Conservation (phyloP, 2,797 vertebrate genomes). For the Rhinichthys osculus region DNA sequence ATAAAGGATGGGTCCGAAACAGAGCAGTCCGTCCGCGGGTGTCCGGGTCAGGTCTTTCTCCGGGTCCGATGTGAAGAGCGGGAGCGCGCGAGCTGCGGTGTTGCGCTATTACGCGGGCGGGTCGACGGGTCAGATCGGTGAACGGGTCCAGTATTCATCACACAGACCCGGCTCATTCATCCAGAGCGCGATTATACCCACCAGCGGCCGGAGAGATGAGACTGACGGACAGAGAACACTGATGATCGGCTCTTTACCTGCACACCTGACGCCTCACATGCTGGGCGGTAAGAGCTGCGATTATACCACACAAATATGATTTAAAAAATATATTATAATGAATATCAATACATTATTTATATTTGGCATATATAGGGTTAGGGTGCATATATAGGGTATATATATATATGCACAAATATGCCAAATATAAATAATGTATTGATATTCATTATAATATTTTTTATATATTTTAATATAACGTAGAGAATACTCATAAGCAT, state of each 20-base stretch:
- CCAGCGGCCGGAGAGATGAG: slow-evolving; percentile 80
- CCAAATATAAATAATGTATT: too few relatives aligned
- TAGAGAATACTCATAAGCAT: too few relatives aligned
- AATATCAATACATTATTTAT: too few relatives aligned
- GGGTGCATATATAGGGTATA: too few relatives aligned
- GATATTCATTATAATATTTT: too few relatives aligned
- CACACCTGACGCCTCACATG: slow-evolving; percentile 92
- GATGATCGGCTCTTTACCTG: slow-evolving; percentile 90
- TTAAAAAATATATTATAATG: too few relatives aligned
- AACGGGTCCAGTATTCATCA: slow-evolving; percentile 76
- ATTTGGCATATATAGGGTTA: too few relatives aligned
- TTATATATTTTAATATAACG: too few relatives aligned
- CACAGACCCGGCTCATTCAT: slow-evolving; percentile 70
- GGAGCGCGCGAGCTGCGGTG: slow-evolving; percentile 77
- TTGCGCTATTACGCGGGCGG: slow-evolving; percentile 76
- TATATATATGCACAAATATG: too few relatives aligned
- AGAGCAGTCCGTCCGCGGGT: slow-evolving; percentile 85
- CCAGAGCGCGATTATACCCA: slow-evolving; percentile 82
- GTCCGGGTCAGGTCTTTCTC: slow-evolving; percentile 92
- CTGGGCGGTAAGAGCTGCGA: slow-evolving; percentile 87
- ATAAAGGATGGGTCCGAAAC: slow-evolving; percentile 85
- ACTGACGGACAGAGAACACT: slow-evolving; percentile 76
- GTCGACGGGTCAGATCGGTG: slow-evolving; percentile 65
- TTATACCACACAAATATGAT: too few relatives aligned
- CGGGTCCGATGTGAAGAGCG: slow-evolving; percentile 86